Percentiles rank a stretch among this genome's conserved stretches.
phyloP scores from a whole-genome alignment of 2,113 vertebrate genomes.

The Bungarus multicinctus region DNA sequence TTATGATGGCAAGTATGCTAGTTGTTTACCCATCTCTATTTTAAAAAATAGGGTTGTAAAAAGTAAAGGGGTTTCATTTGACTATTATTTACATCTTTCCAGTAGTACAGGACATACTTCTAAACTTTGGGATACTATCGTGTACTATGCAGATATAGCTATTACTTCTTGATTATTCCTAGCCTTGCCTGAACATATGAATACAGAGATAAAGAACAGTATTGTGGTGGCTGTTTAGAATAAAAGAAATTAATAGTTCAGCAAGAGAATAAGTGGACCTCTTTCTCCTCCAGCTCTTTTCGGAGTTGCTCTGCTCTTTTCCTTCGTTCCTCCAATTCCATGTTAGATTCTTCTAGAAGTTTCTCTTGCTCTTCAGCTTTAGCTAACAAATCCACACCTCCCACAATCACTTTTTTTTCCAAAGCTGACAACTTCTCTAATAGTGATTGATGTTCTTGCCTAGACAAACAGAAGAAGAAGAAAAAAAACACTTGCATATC shows the following conservation, averaged over 20 bases:
- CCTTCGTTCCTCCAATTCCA: conserved; percentile 91
- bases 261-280: conserved; percentile 68
- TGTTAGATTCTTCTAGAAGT: conserved; percentile 96
- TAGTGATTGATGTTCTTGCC: conserved; percentile 93
- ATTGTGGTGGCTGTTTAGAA: not conserved
- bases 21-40: not conserved
- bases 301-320: conserved; percentile 91
- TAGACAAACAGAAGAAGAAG: conserved; percentile 58
- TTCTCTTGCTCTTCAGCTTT: conserved; percentile 98
- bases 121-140: not conserved
- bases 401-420: conserved; percentile 98
- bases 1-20: not conserved
- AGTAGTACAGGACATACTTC: not conserved
- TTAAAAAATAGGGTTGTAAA: not conserved
- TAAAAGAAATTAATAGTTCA: not conserved
- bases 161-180: not conserved
- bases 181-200: not conserved
- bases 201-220: too few species aligned
- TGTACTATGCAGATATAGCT: not conserved
- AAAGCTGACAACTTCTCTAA: conserved; percentile 90
- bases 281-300: conserved; percentile 96
- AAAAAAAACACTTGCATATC: not conserved
- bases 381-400: conserved; percentile 94
- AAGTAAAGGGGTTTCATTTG: not conserved
- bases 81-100: not conserved